These are phyloP conservation scores for Phaonia tiefii DNA, from an alignment of 2,888 invertebrate genomes.

Conservation along the genomic window DNA sequence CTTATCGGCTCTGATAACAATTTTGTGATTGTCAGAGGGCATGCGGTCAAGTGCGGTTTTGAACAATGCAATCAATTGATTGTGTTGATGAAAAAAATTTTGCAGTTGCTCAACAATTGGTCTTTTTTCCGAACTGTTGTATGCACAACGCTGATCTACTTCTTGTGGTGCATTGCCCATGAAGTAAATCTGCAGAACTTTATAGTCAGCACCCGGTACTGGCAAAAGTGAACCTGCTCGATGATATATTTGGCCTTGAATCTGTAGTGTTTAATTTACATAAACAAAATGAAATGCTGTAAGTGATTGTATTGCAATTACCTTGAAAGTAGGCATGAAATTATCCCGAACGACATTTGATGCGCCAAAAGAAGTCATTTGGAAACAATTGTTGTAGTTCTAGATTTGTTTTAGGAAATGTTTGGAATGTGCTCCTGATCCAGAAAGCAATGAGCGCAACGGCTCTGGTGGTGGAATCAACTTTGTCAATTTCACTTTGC, in stretches of 20 bases:
- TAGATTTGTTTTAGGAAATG: slow-evolving; percentile 48
- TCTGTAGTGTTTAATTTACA: not conserved
- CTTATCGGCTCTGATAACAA: slow-evolving; percentile 52
- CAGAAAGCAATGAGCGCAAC: slow-evolving; percentile 47
- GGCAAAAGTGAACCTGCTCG: not conserved
- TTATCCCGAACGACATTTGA: slow-evolving; percentile 14
- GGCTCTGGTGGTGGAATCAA: slow-evolving; percentile 43
- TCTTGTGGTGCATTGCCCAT: slow-evolving; percentile 41
- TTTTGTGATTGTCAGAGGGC: slow-evolving; percentile 37
- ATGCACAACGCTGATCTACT: slow-evolving; percentile 40
- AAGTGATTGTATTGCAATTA: not conserved
- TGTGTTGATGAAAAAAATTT: not conserved
- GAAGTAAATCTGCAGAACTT: slow-evolving; percentile 60
- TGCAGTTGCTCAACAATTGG: slow-evolving; percentile 30
- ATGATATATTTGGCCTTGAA: slow-evolving; percentile 19
- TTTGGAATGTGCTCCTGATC: slow-evolving; percentile 41
- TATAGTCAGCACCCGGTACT: slow-evolving; percentile 38
- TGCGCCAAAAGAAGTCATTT: slow-evolving; percentile 45
- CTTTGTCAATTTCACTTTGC: slow-evolving; percentile 45
- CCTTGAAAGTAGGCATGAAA: slow-evolving; percentile 17
- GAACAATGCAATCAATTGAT: slow-evolving; percentile 43
- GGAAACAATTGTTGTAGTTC: slow-evolving; percentile 10
- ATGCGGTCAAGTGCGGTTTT: slow-evolving; percentile 45
- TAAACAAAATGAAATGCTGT: not conserved
- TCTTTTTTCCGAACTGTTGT: slow-evolving; percentile 7